Evolutionary conservation across 2,113 vertebrate species (phyloP).

Genomic region (Balaenoptera acutorostrata): DNA sequence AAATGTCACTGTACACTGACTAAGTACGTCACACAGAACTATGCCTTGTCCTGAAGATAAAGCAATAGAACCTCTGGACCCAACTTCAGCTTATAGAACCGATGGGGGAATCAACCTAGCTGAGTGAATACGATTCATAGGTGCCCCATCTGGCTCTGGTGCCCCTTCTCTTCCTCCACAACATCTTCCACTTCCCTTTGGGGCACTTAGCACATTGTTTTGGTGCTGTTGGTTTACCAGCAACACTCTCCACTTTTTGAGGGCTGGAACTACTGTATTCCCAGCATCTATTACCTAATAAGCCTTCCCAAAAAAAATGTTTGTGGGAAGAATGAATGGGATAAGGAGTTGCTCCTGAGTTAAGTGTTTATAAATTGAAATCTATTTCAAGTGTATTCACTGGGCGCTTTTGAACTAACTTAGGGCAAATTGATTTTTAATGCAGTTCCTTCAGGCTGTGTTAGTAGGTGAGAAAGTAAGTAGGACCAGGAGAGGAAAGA

Average conservation of each 20-base stretch:
- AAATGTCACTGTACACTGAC: neutral
- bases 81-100: neutral
- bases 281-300: neutral
- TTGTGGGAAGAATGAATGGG: neutral
- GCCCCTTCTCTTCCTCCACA: neutral
- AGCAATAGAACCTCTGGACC: neutral
- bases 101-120: neutral
- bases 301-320: neutral
- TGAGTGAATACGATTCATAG: neutral
- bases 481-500: neutral
- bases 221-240: neutral
- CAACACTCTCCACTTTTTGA: neutral
- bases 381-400: neutral
- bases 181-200: neutral
- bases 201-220: neutral
- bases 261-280: neutral
- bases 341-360: neutral
- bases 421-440: neutral
- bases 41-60: neutral
- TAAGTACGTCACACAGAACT: neutral
- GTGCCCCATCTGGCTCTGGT: rapidly evolving
- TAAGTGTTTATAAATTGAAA: neutral
- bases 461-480: no score
- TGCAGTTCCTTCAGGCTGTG: neutral
- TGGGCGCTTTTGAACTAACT: neutral